These are phyloP conservation scores for Agonopterix heracliana DNA, from an alignment of 2,888 invertebrate species.

Conservation along the genomic window DNA sequence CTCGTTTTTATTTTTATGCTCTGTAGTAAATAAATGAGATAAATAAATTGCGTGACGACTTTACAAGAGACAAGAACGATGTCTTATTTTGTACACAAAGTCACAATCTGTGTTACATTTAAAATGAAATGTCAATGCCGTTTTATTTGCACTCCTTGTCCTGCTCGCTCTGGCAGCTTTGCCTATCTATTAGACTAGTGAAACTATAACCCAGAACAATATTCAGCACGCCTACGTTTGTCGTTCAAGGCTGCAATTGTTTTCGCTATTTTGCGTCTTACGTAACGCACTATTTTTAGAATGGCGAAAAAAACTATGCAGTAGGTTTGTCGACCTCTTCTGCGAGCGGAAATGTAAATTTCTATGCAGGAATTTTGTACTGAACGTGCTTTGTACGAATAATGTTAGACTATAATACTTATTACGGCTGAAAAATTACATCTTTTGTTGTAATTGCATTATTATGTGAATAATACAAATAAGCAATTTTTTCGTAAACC, in stretches of 20 bases:
- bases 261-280: conserved; percentile 40
- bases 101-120: background rate
- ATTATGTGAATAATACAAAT: no score
- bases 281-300: conserved; percentile 48
- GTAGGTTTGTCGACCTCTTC: conserved; percentile 39
- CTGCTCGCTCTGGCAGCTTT: conserved; percentile 35
- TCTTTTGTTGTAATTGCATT: no score
- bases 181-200: conserved; percentile 7
- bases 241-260: conserved; percentile 55
- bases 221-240: conserved; percentile 32
- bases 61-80: conserved; percentile 7
- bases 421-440: no score
- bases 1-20: conserved; percentile 15
- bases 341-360: background rate
- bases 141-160: conserved; percentile 24
- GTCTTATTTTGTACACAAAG: conserved; percentile 17
- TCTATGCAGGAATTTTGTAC: background rate
- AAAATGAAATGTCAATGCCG: conserved; percentile 22
- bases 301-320: conserved; percentile 28
- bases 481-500: no score
- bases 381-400: background rate
- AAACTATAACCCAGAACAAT: conserved; percentile 29
- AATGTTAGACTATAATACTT: no score
- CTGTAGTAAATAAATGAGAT: conserved; percentile 9
- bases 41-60: background rate